Evolutionary conservation across 2,888 invertebrate genomes (phyloP).

Genomic region (Zonitis immaculata): DNA sequence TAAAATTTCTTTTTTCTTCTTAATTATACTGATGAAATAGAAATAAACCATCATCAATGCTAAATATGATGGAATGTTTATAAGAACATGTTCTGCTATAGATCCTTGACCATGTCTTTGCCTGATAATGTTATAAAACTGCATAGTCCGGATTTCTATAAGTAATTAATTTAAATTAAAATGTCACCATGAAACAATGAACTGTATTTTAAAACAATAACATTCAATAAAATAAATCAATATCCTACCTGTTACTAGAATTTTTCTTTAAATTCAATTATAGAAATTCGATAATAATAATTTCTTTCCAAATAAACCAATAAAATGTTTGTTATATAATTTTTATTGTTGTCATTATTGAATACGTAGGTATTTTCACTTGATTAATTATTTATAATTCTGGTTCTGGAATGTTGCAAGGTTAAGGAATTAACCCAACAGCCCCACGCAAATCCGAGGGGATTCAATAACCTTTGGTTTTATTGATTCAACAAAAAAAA

Average conservation of each 20-base stretch:
- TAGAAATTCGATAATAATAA: too few species aligned
- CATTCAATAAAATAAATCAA: not conserved
- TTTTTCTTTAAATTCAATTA: too few species aligned
- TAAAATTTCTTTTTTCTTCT: not conserved
- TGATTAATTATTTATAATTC: not conserved
- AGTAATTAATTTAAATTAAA: constrained; percentile 5
- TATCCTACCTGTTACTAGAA: too few species aligned
- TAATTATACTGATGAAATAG: not conserved
- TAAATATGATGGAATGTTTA: constrained; percentile 1
- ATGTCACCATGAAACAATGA: constrained; percentile 6
- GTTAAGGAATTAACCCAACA: not conserved
- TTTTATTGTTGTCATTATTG: not conserved
- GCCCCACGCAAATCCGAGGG: not conserved
- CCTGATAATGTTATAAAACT: not conserved
- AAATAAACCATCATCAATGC: not conserved
- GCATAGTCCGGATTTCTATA: constrained; percentile 2
- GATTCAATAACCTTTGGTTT: too few species aligned
- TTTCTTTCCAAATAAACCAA: too few species aligned
- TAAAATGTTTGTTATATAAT: not conserved
- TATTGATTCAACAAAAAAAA: too few species aligned
- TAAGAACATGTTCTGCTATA: not conserved
- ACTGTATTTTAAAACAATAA: not conserved
- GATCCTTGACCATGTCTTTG: constrained; percentile 1
- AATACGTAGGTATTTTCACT: not conserved
- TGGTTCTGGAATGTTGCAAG: not conserved